phyloP scores from a whole-genome alignment of 2,797 vertebrate genomes.

The Arrhamphus sclerolepis region DNA sequence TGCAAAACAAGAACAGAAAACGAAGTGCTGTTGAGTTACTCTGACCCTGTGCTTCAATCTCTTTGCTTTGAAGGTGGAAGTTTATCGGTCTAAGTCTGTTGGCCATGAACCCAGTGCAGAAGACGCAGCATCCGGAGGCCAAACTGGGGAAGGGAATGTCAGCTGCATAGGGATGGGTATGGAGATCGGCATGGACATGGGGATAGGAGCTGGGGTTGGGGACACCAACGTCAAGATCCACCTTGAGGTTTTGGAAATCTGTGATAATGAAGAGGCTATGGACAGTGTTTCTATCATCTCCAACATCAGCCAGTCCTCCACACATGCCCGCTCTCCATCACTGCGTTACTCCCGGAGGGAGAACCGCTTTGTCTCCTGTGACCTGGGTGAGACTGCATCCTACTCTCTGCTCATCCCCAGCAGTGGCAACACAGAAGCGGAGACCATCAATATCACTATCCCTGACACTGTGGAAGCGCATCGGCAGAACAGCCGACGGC shows the following conservation, averaged over 20 bases:
- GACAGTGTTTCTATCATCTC: slow-evolving; percentile 98
- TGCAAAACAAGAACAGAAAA: too few relatives aligned
- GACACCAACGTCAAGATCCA: slow-evolving; percentile 98
- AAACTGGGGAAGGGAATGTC: slow-evolving; percentile 43
- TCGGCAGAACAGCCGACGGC: slow-evolving; percentile 90
- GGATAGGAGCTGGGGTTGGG: slow-evolving; percentile 62
- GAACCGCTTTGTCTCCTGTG: slow-evolving; percentile 96
- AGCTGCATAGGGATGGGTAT: slow-evolving; percentile 53
- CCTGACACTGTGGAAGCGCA: slow-evolving; percentile 98
- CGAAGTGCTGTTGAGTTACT: neutral
- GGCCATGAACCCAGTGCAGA: slow-evolving; percentile 93
- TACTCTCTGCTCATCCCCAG: slow-evolving; percentile 95
- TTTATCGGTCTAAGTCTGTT: slow-evolving; percentile 96
- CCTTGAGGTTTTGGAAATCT: slow-evolving; percentile 97
- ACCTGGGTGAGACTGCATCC: slow-evolving; percentile 93
- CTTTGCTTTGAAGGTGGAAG: slow-evolving; percentile 82
- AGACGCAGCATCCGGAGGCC: slow-evolving; percentile 72
- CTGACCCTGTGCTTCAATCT: neutral
- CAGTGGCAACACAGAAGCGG: slow-evolving; percentile 82
- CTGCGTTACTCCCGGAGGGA: slow-evolving; percentile 94
- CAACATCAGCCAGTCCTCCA: slow-evolving; percentile 97
- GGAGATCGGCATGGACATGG: slow-evolving; percentile 62
- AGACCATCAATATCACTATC: slow-evolving; percentile 93
- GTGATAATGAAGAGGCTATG: slow-evolving; percentile 93
- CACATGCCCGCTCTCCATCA: slow-evolving; percentile 92